Evolutionary conservation across 2,797 vertebrate genomes (phyloP), one percentile per base, ranked within the genome.

Genomic region (Ceryle rudis): DNA sequence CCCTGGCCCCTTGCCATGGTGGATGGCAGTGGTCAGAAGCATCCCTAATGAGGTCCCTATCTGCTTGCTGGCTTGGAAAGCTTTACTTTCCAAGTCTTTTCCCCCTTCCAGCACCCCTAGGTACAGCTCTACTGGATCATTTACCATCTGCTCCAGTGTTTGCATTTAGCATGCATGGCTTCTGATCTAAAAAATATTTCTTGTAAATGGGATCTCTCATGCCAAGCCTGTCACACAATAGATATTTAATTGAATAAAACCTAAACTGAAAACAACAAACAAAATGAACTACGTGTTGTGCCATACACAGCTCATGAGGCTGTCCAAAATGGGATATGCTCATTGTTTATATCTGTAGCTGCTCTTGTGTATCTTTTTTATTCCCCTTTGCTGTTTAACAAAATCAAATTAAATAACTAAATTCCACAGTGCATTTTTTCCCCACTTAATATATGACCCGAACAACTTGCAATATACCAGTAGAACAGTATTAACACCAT

Each of bases 131-230:
- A 95, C 97, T 97, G 96, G 93, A 97, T 98, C 93, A 95, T 97
- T 98, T 97, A 92, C 98, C 98, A 98, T 99, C 98, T 98, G 98
- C 98, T 97, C 95, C 96, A 93, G 97, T 98, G 98, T 99, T 98
- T 98, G 98, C 98, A 97, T 97, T 97, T 98, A 95, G 98, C 98
- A 97, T 97, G 96, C 96, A 81, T 98, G 97, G 95, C 98, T 98
- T 97, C 98, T 95, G 98, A 98, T 98, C 97, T 97, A 97, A 97
- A 97, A 98, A 98, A 98, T 97, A 96, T 98, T 98, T 99, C 98
- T 98, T 98, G 97, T 98, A 98, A 98, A 97, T 97, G 94, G 97
- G 97, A 98, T 98, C 97, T 90, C 97, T 97, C 86, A 92, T 95
- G 97, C 98, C 97, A 95, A 97, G 97, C 97, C 97, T 94, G 96